Conservation (phyloP, 1,140 invertebrate genomes). For the Ruditapes philippinarum region DNA sequence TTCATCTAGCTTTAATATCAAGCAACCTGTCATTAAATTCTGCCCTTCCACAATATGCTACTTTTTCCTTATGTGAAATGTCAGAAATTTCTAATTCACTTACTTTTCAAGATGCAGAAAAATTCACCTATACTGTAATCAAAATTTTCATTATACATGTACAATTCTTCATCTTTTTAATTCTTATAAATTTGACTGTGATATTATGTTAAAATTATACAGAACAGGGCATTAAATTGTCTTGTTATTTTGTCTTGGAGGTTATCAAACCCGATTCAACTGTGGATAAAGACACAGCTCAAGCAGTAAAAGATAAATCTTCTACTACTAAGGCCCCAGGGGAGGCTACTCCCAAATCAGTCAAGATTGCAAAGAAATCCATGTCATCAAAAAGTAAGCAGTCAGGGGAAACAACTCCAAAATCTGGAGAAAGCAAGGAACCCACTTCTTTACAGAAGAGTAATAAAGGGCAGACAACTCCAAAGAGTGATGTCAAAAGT, state of each 20-base stretch:
- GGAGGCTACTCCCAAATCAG: slow-evolving; percentile 11
- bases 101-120: too few relatives aligned
- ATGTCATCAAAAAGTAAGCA: not conserved
- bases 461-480: slow-evolving; percentile 2
- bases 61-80: too few relatives aligned
- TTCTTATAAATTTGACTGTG: not conserved
- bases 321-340: not conserved
- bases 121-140: too few relatives aligned
- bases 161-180: too few relatives aligned
- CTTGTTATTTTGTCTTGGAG: too few relatives aligned
- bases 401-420: not conserved
- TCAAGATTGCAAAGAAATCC: not conserved
- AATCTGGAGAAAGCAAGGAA: slow-evolving; percentile 12
- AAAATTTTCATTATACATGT: too few relatives aligned
- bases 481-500: slow-evolving; percentile 49
- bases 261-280: slow-evolving; percentile 42
- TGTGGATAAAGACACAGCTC: slow-evolving; percentile 1
- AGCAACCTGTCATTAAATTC: too few relatives aligned
- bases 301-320: not conserved
- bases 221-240: not conserved
- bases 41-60: too few relatives aligned
- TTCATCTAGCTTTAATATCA: too few relatives aligned
- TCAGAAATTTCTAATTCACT: too few relatives aligned
- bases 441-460: slow-evolving; percentile 24
- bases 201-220: not conserved